Conservation (phyloP, 2,797 vertebrate genomes). For the Apodemus agrarius region DNA sequence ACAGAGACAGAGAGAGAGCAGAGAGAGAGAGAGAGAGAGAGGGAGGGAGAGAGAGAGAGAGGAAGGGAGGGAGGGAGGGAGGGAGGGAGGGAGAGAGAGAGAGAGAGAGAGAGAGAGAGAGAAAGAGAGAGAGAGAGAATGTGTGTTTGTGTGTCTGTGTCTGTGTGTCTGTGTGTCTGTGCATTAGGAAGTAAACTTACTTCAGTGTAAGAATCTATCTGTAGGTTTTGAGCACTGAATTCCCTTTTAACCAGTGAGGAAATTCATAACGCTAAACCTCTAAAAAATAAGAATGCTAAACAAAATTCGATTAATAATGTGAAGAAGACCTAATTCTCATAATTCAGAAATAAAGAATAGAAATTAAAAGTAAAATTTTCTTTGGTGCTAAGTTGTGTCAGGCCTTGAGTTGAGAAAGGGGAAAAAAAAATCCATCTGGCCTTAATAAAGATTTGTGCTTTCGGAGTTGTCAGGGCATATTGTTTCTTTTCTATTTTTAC, state of each 20-base stretch:
- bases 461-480: conserved; percentile 53
- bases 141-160: neutral
- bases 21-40: neutral
- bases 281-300: conserved; percentile 52
- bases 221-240: neutral
- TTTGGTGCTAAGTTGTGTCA: conserved; percentile 34
- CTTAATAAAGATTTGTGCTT: conserved; percentile 80
- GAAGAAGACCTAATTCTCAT: conserved; percentile 47
- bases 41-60: too few relatives aligned
- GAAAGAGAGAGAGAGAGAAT: too few relatives aligned
- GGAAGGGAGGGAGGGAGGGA: too few relatives aligned
- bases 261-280: neutral
- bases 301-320: conserved; percentile 58
- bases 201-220: neutral
- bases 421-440: conserved; percentile 76
- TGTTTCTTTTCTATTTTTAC: conserved; percentile 78
- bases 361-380: conserved; percentile 74
- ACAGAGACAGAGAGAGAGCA: too few relatives aligned
- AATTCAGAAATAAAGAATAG: conserved; percentile 59
- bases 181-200: neutral
- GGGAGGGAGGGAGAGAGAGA: too few relatives aligned
- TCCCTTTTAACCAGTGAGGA: conserved; percentile 31
- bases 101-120: too few relatives aligned
- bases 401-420: conserved; percentile 71
- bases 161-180: neutral